Evolutionary conservation across 2,797 vertebrate genomes (phyloP).

Genomic region (Petrocephalus schoutedeni): DNA sequence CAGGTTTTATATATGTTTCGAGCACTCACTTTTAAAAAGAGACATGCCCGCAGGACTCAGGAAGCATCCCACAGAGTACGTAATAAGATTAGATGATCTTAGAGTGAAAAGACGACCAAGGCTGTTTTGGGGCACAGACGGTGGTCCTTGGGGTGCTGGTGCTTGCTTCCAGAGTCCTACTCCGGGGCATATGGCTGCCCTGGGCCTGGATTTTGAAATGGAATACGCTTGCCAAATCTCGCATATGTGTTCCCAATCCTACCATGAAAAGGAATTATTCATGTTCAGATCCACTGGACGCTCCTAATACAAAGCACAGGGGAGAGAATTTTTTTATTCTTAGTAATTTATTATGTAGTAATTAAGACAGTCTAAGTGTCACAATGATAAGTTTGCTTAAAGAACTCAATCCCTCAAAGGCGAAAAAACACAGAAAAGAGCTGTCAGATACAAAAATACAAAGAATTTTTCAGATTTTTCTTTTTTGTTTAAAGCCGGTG

Average conservation of each 20-base stretch:
- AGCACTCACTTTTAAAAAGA: neutral
- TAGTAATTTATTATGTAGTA: neutral
- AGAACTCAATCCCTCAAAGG: neutral
- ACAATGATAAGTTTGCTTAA: neutral
- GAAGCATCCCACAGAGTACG: constrained; percentile 20
- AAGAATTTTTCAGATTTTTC: neutral
- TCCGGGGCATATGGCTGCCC: neutral
- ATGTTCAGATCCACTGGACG: neutral
- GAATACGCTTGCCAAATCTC: neutral
- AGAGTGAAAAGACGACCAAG: neutral
- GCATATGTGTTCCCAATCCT: neutral
- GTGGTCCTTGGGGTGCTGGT: neutral
- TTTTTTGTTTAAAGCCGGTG: neutral
- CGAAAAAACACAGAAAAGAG: neutral
- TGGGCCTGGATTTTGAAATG: neutral
- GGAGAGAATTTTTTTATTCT: neutral
- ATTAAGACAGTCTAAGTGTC: neutral
- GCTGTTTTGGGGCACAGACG: neutral
- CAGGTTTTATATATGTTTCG: neutral
- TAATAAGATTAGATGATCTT: constrained; percentile 23
- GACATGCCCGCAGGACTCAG: neutral
- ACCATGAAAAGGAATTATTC: neutral
- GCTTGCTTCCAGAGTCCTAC: neutral
- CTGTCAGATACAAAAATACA: neutral
- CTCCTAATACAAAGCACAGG: neutral